These are phyloP conservation scores for Australoheros scitulus DNA, from an alignment of 2,113 vertebrate species.

Conservation along the genomic window DNA sequence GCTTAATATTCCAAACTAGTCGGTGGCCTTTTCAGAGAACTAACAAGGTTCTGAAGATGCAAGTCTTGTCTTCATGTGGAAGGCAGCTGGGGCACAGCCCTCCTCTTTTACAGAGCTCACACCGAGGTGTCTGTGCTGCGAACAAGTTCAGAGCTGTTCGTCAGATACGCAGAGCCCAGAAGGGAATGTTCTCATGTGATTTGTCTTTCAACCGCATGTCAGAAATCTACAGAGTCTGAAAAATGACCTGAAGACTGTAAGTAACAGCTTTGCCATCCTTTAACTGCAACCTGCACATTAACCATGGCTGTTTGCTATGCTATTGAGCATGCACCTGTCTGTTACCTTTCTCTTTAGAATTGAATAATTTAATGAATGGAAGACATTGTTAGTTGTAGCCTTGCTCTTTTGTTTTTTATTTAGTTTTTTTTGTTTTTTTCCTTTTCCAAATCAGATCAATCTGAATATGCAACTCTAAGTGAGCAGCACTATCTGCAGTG, in stretches of 20 bases:
- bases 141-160: constrained; percentile 61
- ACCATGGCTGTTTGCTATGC: not conserved
- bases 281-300: not conserved
- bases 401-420: not conserved
- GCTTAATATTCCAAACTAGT: constrained; percentile 81
- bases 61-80: constrained; percentile 71
- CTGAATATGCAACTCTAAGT: not conserved
- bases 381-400: not conserved
- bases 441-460: not conserved
- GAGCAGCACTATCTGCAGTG: not conserved
- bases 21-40: constrained; percentile 78
- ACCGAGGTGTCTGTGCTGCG: constrained; percentile 49
- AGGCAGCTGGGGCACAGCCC: constrained; percentile 64
- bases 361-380: not conserved
- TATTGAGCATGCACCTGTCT: not conserved
- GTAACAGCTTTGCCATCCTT: not conserved
- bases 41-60: constrained; percentile 77
- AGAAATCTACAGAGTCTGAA: not conserved
- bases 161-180: constrained; percentile 16
- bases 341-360: not conserved
- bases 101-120: constrained; percentile 50
- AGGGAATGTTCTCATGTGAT: constrained; percentile 27
- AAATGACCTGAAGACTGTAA: constrained; percentile 7
- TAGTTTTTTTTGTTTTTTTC: fast-evolving
- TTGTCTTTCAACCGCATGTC: constrained; percentile 24